Evolutionary conservation across 1,140 invertebrate species (phyloP), one percentile per base, ranked within the genome.

Genomic region (Lordiphosa stackelbergi): DNA sequence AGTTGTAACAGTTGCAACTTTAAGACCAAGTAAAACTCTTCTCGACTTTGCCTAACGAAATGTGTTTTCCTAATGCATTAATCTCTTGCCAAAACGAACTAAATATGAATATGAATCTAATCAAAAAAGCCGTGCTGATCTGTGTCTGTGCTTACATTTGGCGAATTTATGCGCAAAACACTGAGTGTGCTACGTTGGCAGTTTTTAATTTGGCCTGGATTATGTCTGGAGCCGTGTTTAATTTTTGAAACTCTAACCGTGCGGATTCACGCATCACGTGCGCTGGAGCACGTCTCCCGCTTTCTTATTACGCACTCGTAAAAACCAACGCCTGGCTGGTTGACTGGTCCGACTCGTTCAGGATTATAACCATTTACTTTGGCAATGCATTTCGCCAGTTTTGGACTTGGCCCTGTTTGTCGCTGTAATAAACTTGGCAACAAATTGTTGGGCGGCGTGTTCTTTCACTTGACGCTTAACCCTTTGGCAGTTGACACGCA

Each of bases 251-350:
- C 22, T 54, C 37, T 42, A 13, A 34, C 13, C 57, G 37, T 41
- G 49, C 37, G 40, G 22, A 36, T 45, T 24, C 60, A 53, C 35
- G 34, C 19, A 38, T 75, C 77, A 83, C 77, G 77, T 83, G 51
- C 77, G 48, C 40, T 69, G 55, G 36, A 54, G 68, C 77, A 81
- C 77, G 72, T 81, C 66, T 64, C 56, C 45, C 56, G 59, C 57
- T 70, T 66, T 69, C 77, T 83, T 83, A 83, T 83, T 77, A 83
- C 69, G 77, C 77, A 75, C 77, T 84, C 77, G 78, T 83, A 83
- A 83, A 83, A 83, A 55, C 53, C 69, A 83, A 84, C 77, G 73
- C 65, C 77, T 64, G 74, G 41, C 40, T 45, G 42, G 13, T 46
- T 53, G 43, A 19, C 56, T 72, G 60, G 71, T 57, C 66, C 52